Conservation (phyloP, 2,113 vertebrate species). For the Charadrius vociferus region DNA sequence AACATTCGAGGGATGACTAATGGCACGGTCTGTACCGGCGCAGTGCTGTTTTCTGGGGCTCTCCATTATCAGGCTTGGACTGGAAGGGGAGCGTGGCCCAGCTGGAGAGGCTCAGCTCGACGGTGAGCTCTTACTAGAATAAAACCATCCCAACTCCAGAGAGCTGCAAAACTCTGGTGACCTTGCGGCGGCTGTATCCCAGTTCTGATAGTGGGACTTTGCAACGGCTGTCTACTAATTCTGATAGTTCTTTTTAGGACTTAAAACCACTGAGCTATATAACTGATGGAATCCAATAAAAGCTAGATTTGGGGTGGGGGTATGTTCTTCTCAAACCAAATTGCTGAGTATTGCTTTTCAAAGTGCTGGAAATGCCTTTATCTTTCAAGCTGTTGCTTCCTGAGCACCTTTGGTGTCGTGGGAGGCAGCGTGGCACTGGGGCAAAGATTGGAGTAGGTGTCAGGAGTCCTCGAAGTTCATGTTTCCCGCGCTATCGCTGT, state of each 20-base stretch:
- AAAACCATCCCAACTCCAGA: background rate
- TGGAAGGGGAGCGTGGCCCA: rapidly evolving
- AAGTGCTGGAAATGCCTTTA: background rate
- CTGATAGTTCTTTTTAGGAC: background rate
- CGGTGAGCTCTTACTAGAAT: background rate
- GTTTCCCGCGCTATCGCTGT: rapidly evolving
- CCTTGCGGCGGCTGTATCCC: background rate
- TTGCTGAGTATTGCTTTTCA: background rate
- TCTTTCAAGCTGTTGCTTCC: background rate
- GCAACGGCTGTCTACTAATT: background rate
- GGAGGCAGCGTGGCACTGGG: background rate
- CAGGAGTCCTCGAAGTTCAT: background rate
- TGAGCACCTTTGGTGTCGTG: background rate
- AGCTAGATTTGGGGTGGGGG: background rate
- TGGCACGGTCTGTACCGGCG: background rate
- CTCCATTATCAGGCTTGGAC: background rate
- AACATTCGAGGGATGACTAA: background rate
- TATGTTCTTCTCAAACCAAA: background rate
- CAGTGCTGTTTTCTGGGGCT: background rate
- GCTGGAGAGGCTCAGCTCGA: background rate
- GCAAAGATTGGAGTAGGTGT: background rate
- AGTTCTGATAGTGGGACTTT: background rate
- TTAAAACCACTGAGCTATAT: background rate
- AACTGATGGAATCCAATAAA: background rate
- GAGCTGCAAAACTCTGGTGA: background rate